Conservation (phyloP, 2,113 vertebrate species). For the Leptobrachium ailaonicum region DNA sequence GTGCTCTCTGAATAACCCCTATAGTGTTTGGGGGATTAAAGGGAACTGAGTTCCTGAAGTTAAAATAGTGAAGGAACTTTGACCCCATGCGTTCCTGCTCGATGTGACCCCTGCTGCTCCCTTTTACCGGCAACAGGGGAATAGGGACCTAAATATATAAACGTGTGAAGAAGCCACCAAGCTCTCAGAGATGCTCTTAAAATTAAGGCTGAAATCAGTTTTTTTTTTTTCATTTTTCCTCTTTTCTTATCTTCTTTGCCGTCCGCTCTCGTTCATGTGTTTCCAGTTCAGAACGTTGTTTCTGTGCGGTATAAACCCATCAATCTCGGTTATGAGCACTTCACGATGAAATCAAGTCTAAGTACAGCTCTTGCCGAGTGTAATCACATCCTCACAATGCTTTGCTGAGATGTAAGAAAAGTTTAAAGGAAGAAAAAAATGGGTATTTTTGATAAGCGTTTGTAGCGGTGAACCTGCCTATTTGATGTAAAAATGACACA, state of each 20-base stretch:
- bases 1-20: too few relatives aligned
- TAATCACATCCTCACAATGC: neutral
- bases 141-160: neutral
- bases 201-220: neutral
- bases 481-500: neutral
- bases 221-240: too few relatives aligned
- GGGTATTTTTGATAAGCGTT: neutral
- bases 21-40: too few relatives aligned
- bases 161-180: neutral
- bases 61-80: too few relatives aligned
- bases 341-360: neutral
- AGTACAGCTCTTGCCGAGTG: neutral
- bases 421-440: neutral
- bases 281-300: neutral
- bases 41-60: too few relatives aligned
- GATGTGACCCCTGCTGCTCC: too few relatives aligned
- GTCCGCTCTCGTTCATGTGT: neutral
- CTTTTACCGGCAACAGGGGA: too few relatives aligned
- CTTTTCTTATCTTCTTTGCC: neutral
- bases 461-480: neutral
- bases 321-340: conserved; percentile 9
- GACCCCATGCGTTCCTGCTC: too few relatives aligned
- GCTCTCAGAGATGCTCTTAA: neutral
- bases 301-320: neutral
- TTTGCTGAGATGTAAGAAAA: neutral